Evolutionary conservation across 30 jellyfish, hydroid and myxozoan genomes (phyloP), one percentile per base, ranked within the genome.

Genomic region (Morbakka virulenta): DNA sequence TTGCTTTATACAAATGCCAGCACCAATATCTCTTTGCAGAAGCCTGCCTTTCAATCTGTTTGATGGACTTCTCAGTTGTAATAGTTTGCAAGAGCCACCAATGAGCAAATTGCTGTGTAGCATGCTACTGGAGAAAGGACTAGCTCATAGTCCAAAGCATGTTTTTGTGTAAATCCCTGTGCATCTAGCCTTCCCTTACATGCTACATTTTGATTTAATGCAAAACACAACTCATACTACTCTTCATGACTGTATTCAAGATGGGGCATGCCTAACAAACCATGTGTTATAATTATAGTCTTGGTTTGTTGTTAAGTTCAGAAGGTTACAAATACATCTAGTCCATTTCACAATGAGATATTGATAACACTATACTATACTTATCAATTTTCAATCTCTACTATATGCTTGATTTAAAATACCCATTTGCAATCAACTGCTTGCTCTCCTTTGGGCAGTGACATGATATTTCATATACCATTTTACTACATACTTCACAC

Each of bases 121-220:
- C 79, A 63, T 20, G 85, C 35, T 30, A 67, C 93, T 25, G 74
- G 86, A 17, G 72, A 52, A 36, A 68, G 69, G 52, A 81, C 93
- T 31, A 35, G 82, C 62, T 82, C 63, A 49, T 82, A 82, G 51
- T 62, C 94, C 1, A 62, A 24, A 24, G 66, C 83, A 21, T 35
- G 1, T 17, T 30, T 52, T 34, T 53, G 93, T 31, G 69, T 70
- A 63, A 32, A 82, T 68, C 77, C 94, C 50, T 82, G 76, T 12
- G 87, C 87, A 52, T 70, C 82, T n/a, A 62, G 87, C 41, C 94
- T 72, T 65, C 82, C 94, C 63, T 71, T 72, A 32, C 47, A 82
- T n/a, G n/a, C n/a, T n/a, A n/a, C n/a, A n/a, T n/a, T n/a, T n/a
- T n/a, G n/a, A n/a, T n/a, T n/a, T n/a, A n/a, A n/a, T n/a, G n/a